Percentiles rank a stretch among this genome's conserved stretches.
Evolutionary conservation across 2,888 invertebrate genomes (phyloP).

Genomic region (Dugesia japonica): DNA sequence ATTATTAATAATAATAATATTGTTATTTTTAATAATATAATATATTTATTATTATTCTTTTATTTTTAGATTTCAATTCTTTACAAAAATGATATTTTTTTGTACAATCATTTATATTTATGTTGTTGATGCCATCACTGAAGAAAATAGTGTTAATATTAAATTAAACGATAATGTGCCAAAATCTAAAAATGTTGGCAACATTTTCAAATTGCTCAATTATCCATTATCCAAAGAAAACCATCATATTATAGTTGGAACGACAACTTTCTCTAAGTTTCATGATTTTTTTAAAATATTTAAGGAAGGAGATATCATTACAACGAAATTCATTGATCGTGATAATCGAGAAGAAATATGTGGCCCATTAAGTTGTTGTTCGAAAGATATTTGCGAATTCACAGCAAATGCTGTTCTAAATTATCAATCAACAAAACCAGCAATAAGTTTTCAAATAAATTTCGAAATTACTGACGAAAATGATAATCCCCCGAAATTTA

Average conservation of each 20-base stretch:
- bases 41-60: no score
- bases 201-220: constrained; percentile 10
- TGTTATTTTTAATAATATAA: no score
- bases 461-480: constrained; percentile 25
- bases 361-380: constrained; percentile 30
- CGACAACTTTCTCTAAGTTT: constrained; percentile 23
- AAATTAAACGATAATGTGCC: constrained; percentile 12
- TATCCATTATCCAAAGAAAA: neutral
- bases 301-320: neutral
- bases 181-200: neutral
- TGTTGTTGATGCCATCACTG: neutral
- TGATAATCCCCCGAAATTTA: constrained; percentile 27
- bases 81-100: no score
- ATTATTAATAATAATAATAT: no score
- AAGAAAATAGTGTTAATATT: neutral
- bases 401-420: neutral
- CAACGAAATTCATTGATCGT: constrained; percentile 23
- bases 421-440: neutral
- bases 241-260: constrained; percentile 9
- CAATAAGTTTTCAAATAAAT: neutral
- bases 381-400: neutral
- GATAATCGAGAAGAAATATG: constrained; percentile 29
- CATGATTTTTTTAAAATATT: constrained; percentile 25
- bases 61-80: no score
- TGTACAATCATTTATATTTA: no score